Base-by-base conservation (phyloP, 2,888 invertebrate genomes). In the Caenorhabditis angaria region DNA sequence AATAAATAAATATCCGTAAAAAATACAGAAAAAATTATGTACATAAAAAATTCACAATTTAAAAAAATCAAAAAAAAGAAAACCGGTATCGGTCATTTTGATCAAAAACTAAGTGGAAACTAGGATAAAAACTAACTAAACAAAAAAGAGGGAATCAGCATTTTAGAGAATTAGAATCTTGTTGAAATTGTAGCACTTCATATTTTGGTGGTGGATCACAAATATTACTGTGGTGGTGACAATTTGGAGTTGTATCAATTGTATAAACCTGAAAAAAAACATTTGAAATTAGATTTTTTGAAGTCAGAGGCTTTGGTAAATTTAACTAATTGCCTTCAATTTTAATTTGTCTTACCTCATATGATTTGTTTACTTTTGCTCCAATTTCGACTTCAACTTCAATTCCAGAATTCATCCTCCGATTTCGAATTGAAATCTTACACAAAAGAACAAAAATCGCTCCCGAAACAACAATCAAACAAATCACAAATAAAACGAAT, bases 261-360 rank as follows among this genome's bases (percentile, higher is more conserved):
- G 64, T 62, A 58, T 67, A 67, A 1, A 67, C 50, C 66, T 71
- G 64, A 3, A 67, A 63, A 28, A 6, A 14, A 18, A 29, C 14
- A 59, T 20, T 24, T n/a, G 54, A 10, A 22, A 2, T 8, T 10
- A 2, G 5, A 28, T 24, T n/a, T 35, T 47, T 5, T 51, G 1
- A 6, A 8, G 27, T 28, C 28, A 47, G 47, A 41, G n/a, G n/a
- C 27, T 24, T 24, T 59, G n/a, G n/a, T 27, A 22, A 47, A 47
- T 27, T 59, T 22, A 47, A 47, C 27, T 47, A 59, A 8, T 25
- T 14, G 8, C 51, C 27, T 6, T 6, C n/a, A 56, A n/a, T 56
- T n/a, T 35, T 3, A 28, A 53, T 5, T n/a, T n/a, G 2, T 54
- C 35, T 56, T n/a, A 22, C 56, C 54, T 54, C 27, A 28, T 27